Percentiles rank a stretch among this genome's conserved stretches.
These are phyloP conservation scores for Psittacula cyanocephala DNA, from an alignment of 2,113 vertebrate species.

Conservation along the genomic window DNA sequence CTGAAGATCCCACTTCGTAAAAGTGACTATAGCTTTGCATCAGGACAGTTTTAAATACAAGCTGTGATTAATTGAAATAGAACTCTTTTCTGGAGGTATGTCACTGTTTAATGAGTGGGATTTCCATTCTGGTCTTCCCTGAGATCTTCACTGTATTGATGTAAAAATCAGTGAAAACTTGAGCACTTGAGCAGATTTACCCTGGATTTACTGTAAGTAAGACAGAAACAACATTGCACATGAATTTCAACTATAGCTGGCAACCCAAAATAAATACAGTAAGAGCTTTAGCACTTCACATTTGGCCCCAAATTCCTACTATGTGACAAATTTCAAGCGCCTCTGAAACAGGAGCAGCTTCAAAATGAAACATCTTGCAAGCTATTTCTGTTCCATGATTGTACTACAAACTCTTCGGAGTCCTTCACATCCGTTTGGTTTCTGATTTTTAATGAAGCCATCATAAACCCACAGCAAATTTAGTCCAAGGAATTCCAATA, in stretches of 20 bases:
- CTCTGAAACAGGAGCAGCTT: background rate
- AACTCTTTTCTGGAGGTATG: background rate
- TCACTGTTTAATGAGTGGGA: background rate
- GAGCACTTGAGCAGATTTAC: background rate
- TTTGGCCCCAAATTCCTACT: background rate
- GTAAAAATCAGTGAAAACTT: background rate
- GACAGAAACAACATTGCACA: background rate
- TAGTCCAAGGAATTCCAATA: slow-evolving; percentile 38
- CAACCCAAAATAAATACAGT: background rate
- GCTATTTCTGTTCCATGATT: background rate
- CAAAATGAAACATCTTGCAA: background rate
- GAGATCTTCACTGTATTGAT: background rate
- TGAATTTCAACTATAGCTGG: background rate
- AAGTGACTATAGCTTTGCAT: background rate
- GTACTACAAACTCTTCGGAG: background rate
- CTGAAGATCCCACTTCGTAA: background rate
- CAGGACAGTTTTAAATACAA: background rate
- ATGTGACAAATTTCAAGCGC: background rate
- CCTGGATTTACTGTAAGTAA: background rate
- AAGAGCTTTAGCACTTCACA: background rate
- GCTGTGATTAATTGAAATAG: background rate
- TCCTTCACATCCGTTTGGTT: background rate
- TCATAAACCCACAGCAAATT: background rate
- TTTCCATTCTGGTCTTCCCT: background rate
- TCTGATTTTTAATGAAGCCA: slow-evolving; percentile 39